Percentiles rank a stretch among this genome's conserved stretches.
phyloP scores from a whole-genome alignment of 2,888 invertebrate species.

The Byasa hedistus region DNA sequence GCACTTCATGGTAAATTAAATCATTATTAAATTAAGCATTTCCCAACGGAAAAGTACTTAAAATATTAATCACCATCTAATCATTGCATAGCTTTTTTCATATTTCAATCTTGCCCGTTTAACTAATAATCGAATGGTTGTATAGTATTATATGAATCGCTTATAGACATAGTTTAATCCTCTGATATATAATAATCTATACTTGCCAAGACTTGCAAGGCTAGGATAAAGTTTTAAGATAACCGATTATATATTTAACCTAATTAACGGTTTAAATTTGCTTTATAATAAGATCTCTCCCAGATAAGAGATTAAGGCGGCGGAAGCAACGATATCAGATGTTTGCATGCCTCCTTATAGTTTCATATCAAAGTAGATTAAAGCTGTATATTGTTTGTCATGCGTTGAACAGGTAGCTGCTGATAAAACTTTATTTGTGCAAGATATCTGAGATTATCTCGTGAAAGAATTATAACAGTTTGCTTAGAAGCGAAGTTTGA shows the following conservation, averaged over 20 bases:
- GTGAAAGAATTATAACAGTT: slow-evolving; percentile 40
- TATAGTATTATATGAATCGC: neutral
- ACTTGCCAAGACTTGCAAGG: slow-evolving; percentile 19
- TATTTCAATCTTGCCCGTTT: too few relatives aligned
- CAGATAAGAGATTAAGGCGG: slow-evolving; percentile 66
- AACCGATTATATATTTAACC: slow-evolving; percentile 30
- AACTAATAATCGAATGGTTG: too few relatives aligned
- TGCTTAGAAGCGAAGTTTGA: neutral
- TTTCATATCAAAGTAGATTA: slow-evolving; percentile 70
- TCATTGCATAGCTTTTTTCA: too few relatives aligned
- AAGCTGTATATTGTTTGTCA: slow-evolving; percentile 67
- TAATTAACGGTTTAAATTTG: slow-evolving; percentile 32
- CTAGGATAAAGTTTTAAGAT: slow-evolving; percentile 17
- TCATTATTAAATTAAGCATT: too few relatives aligned
- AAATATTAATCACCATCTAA: too few relatives aligned
- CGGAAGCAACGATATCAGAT: slow-evolving; percentile 70
- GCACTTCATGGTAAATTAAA: too few relatives aligned
- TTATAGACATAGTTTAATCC: neutral
- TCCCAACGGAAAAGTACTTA: too few relatives aligned
- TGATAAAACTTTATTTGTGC: slow-evolving; percentile 67
- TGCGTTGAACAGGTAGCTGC: slow-evolving; percentile 57
- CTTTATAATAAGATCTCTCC: slow-evolving; percentile 40
- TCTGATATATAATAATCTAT: neutral
- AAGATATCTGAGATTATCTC: slow-evolving; percentile 58
- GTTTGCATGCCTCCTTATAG: slow-evolving; percentile 63